Percentiles rank a stretch among this genome's conserved stretches.
Conservation (phyloP, 2,113 vertebrate species). For the Elgaria multicarinata region DNA sequence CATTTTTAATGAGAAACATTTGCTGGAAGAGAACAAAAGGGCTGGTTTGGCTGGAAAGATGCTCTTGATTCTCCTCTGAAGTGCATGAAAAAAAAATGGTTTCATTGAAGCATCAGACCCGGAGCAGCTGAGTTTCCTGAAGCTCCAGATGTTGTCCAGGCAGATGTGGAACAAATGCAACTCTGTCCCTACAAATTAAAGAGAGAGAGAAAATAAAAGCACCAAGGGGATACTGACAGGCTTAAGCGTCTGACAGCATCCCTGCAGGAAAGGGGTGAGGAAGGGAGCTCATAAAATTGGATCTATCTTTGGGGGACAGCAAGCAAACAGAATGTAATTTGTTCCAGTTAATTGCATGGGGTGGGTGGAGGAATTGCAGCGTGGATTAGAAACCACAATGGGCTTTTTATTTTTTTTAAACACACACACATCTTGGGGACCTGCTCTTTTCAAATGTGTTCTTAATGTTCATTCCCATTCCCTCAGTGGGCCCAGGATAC, state of each 20-base stretch:
- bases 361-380: slow-evolving; percentile 17
- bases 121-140: slow-evolving; percentile 84
- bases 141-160: slow-evolving; percentile 87
- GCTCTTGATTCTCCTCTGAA: slow-evolving; percentile 87
- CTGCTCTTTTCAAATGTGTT: not conserved
- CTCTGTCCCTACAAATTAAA: slow-evolving; percentile 69
- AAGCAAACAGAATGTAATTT: slow-evolving; percentile 46
- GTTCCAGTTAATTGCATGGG: slow-evolving; percentile 9
- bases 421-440: not conserved
- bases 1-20: slow-evolving; percentile 93
- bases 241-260: slow-evolving; percentile 51
- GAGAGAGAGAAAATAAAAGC: slow-evolving; percentile 56
- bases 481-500: not conserved
- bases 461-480: not conserved
- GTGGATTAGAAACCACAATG: slow-evolving; percentile 38
- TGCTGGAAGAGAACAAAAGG: slow-evolving; percentile 85
- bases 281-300: slow-evolving; percentile 41
- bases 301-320: slow-evolving; percentile 18
- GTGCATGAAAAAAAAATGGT: slow-evolving; percentile 86
- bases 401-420: too few species aligned
- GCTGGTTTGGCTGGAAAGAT: slow-evolving; percentile 78
- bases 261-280: slow-evolving; percentile 38
- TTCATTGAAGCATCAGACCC: slow-evolving; percentile 80
- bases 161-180: slow-evolving; percentile 88
- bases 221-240: slow-evolving; percentile 49